phyloP scores from a whole-genome alignment of 1,140 invertebrate species.

The Gonatopus flavifemur region DNA sequence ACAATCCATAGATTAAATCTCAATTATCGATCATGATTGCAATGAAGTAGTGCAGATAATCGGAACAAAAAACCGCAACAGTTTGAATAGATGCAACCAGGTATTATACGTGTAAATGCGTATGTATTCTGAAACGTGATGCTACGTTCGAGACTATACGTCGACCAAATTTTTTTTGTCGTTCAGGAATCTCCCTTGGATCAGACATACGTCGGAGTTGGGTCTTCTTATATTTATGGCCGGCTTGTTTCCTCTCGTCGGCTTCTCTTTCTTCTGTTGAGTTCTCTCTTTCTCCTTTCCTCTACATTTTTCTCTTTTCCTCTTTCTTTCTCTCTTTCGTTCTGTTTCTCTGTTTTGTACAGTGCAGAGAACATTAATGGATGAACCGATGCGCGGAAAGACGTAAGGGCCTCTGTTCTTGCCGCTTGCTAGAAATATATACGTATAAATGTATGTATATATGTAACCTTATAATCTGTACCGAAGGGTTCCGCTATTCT shows the following conservation, averaged over 20 bases:
- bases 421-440: too few species aligned
- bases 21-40: too few species aligned
- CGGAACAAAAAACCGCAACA: too few species aligned
- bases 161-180: conserved; percentile 36
- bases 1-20: too few species aligned
- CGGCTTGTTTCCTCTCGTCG: conserved; percentile 45
- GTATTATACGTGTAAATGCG: too few species aligned
- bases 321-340: neutral
- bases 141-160: too few species aligned
- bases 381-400: conserved; percentile 47
- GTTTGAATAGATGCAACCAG: too few species aligned
- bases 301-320: conserved; percentile 24
- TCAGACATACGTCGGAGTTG: conserved; percentile 48
- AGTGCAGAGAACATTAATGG: conserved; percentile 50
- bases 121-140: too few species aligned
- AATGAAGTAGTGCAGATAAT: too few species aligned
- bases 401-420: conserved; percentile 53
- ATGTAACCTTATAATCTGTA: too few species aligned
- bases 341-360: conserved; percentile 26
- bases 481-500: too few species aligned
- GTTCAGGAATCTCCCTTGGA: conserved; percentile 44
- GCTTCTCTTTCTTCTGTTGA: conserved; percentile 7
- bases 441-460: too few species aligned
- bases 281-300: neutral
- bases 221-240: conserved; percentile 54